phyloP scores from a whole-genome alignment of 2,113 vertebrate species.

The Odobenus rosmarus region DNA sequence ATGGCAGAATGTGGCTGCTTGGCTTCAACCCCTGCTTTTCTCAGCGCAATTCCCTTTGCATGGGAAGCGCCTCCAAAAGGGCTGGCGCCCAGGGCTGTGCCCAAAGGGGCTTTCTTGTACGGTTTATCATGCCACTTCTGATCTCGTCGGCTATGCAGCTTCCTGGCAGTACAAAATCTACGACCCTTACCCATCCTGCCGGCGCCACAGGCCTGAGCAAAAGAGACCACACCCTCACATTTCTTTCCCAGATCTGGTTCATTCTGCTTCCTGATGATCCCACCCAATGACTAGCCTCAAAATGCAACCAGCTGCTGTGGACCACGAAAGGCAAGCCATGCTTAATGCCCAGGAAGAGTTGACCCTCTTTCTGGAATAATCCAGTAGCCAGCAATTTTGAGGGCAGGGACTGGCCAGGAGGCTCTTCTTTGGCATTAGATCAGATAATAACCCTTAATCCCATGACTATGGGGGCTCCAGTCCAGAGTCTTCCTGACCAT shows the following conservation, averaged over 20 bases:
- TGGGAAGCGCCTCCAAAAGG: background rate
- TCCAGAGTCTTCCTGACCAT: background rate
- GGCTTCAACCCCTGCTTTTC: background rate
- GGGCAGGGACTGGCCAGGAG: background rate
- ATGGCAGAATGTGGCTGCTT: background rate
- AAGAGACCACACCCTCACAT: background rate
- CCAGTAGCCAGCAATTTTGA: background rate
- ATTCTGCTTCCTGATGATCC: background rate
- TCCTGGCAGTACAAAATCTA: background rate
- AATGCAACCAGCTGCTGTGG: background rate
- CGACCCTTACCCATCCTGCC: background rate
- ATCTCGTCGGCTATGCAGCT: background rate
- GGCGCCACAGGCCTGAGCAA: background rate
- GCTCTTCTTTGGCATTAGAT: background rate
- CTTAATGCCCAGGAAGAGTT: background rate
- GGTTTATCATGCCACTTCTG: background rate
- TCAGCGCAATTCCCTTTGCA: background rate
- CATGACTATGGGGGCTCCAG: fast-evolving
- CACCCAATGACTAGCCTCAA: background rate
- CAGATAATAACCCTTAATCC: background rate
- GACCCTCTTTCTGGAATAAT: background rate
- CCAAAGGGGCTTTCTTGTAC: background rate
- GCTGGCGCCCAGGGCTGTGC: background rate
- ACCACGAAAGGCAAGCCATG: background rate
- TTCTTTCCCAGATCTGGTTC: background rate